Percentiles rank a stretch among this genome's conserved stretches.
Evolutionary conservation across 1,140 invertebrate genomes (phyloP).

Genomic region (Eupeodes corollae): DNA sequence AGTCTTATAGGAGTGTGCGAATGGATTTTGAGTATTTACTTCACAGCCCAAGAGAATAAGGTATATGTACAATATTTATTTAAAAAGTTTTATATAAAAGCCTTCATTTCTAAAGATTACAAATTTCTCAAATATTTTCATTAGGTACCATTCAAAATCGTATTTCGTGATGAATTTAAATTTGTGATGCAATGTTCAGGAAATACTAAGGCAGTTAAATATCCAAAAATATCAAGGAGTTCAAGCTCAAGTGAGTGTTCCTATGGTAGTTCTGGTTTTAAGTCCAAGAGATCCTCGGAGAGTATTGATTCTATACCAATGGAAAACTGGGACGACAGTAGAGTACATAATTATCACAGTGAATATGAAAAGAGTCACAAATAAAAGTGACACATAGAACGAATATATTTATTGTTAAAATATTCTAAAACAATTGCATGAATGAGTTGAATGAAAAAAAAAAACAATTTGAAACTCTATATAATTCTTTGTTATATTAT

Average conservation of each 20-base stretch:
- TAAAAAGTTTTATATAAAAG: too few relatives aligned
- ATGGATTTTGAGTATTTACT: slow-evolving; percentile 22
- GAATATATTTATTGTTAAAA: too few relatives aligned
- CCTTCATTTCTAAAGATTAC: too few relatives aligned
- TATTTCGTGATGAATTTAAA: slow-evolving; percentile 58
- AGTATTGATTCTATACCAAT: slow-evolving; percentile 26
- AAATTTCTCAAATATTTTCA: too few relatives aligned
- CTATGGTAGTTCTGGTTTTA: slow-evolving; percentile 13
- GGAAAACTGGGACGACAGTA: slow-evolving; percentile 14
- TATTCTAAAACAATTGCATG: too few relatives aligned
- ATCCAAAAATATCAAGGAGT: slow-evolving; percentile 22
- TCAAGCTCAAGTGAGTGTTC: too few relatives aligned
- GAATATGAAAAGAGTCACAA: too few relatives aligned
- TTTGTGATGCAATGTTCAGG: slow-evolving; percentile 65
- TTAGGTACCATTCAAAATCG: slow-evolving; percentile 55
- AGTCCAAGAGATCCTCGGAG: slow-evolving; percentile 17
- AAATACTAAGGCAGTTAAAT: slow-evolving; percentile 52
- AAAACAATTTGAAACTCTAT: too few relatives aligned
- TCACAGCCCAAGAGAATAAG: slow-evolving; percentile 27
- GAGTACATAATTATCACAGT: neutral
- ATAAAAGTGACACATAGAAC: too few relatives aligned
- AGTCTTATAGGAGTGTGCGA: slow-evolving; percentile 29
- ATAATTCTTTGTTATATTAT: too few relatives aligned
- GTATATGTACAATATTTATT: slow-evolving; percentile 8
- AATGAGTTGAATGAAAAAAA: too few relatives aligned